phyloP scores from a whole-genome alignment of 2,113 vertebrate genomes.

The Alethe diademata region DNA sequence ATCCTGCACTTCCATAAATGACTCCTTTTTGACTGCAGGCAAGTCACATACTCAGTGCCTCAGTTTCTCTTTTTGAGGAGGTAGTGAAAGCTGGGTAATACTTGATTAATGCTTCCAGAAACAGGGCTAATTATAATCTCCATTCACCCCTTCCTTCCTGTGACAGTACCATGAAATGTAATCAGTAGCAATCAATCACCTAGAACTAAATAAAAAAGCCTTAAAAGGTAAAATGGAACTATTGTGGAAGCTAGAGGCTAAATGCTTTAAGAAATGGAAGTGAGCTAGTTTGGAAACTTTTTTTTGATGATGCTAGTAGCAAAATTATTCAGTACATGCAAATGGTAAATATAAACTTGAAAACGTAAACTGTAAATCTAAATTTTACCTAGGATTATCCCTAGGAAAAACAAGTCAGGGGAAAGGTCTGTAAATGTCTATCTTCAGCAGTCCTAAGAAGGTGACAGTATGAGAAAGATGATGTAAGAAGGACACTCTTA shows the following conservation, averaged over 20 bases:
- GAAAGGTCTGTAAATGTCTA: neutral
- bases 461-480: neutral
- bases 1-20: neutral
- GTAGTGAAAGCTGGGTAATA: neutral
- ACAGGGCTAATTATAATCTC: neutral
- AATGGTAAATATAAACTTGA: neutral
- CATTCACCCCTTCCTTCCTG: neutral
- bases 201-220: neutral
- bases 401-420: neutral
- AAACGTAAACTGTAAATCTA: neutral
- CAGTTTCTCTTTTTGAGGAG: neutral
- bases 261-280: neutral
- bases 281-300: neutral
- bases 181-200: neutral
- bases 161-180: neutral
- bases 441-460: neutral
- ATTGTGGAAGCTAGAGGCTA: neutral
- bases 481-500: neutral
- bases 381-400: neutral
- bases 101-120: constrained; percentile 5
- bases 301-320: neutral
- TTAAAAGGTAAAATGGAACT: neutral
- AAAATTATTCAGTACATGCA: neutral
- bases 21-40: neutral
- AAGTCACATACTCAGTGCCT: neutral